Percentiles rank a stretch among this genome's conserved stretches.
These are phyloP conservation scores for Tachyglossus aculeatus DNA, from an alignment of 2,797 vertebrate species.

Conservation along the genomic window DNA sequence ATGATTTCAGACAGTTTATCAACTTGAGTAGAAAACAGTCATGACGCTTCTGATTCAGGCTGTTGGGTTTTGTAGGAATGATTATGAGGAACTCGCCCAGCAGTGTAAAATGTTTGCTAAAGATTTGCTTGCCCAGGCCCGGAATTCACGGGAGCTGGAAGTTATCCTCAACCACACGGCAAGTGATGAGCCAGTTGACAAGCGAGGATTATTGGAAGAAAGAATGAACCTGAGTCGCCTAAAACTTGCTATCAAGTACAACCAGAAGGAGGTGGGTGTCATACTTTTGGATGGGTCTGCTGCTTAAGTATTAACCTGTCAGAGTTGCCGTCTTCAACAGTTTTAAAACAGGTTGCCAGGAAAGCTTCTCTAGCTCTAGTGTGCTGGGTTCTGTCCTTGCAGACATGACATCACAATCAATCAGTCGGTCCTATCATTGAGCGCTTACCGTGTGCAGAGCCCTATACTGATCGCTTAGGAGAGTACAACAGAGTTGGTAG, in stretches of 20 bases:
- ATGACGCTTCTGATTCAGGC: constrained; percentile 2
- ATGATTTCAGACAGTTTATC: no score
- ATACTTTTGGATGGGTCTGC: constrained; percentile 18
- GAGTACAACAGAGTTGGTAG: no score
- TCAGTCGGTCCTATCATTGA: no score
- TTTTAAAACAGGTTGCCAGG: no score
- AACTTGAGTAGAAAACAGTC: constrained; percentile 5
- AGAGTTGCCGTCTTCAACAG: no score
- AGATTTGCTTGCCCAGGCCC: constrained; percentile 96
- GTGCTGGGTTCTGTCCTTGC: no score
- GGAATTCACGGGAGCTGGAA: constrained; percentile 96
- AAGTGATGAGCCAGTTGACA: constrained; percentile 91
- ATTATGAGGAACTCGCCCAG: constrained; percentile 96
- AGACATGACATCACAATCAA: no score
- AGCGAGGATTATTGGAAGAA: constrained; percentile 93
- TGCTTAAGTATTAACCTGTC: not conserved
- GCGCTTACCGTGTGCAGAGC: no score
- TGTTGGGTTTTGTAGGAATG: constrained; percentile 82
- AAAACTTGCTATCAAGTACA: constrained; percentile 98
- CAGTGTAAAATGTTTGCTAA: constrained; percentile 99
- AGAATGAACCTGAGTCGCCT: constrained; percentile 97
- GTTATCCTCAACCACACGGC: constrained; percentile 97
- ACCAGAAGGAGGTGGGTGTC: constrained; percentile 93
- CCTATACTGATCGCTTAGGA: no score
- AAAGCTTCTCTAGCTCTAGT: no score